Evolutionary conservation across 2,888 invertebrate genomes (phyloP), one percentile per base, ranked within the genome.

Genomic region (Mythimna vitellina): DNA sequence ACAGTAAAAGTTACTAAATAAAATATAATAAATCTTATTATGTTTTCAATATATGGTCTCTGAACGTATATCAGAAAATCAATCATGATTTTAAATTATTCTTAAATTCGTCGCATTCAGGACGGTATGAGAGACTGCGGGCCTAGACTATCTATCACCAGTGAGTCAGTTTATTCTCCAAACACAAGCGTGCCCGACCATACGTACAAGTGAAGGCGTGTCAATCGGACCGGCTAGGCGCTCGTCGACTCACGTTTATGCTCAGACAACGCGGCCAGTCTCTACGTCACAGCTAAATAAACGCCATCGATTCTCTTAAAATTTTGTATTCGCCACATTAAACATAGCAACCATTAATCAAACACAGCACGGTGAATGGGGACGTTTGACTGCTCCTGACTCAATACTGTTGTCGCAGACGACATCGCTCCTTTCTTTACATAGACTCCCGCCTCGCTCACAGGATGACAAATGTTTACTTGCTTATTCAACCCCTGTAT

Each of bases 401-500:
- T 78, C 73, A 69, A 76, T 84, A 82, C 82, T 78, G 72, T 80
- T 77, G 78, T 79, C 80, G 76, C 61, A 76, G 72, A 72, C 78
- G 73, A 83, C 84, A 80, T 79, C 76, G 78, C 81, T 84, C 84
- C 87, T 85, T 86, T 86, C 85, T 86, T 88, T 89, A 87, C 83
- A 86, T 86, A 85, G 84, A 88, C 87, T 88, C 87, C 82, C 85
- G 86, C 86, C 85, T 86, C 89, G 89, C 87, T 90, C 86, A 81
- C 88, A 86, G 89, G 90, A 92, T 92, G 91, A 93, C 92, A 93
- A 94, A 93, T 94, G 91, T 94, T 94, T 93, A 92, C 91, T 85
- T 77, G 81, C 80, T 86, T 87, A 92, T 89, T 88, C 90, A 88
- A 90, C 90, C 88, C 86, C 87, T 84, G 87, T 87, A 88, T 88